Conservation (phyloP, 2,888 invertebrate species). For the Tuberolachnus salignus region DNA sequence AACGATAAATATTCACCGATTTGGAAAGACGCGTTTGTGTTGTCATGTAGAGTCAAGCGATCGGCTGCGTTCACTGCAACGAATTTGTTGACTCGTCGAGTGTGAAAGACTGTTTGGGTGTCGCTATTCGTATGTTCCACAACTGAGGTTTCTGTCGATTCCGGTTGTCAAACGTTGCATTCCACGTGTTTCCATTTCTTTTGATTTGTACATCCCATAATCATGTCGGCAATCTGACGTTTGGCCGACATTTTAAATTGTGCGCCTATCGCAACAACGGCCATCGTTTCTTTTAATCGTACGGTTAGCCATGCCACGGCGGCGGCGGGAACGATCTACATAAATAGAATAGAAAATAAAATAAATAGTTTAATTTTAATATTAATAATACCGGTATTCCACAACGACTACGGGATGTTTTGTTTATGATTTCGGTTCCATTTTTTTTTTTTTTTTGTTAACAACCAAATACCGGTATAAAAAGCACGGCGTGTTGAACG, state of each 20-base stretch:
- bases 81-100: too few species aligned
- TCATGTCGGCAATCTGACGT: background rate
- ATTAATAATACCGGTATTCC: background rate
- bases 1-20: constrained; percentile 10
- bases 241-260: constrained; percentile 15
- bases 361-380: constrained; percentile 10
- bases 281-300: background rate
- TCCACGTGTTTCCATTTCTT: constrained; percentile 11
- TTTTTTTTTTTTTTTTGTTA: background rate
- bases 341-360: too few species aligned
- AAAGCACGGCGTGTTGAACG: constrained; percentile 11
- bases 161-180: background rate
- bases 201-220: constrained; percentile 16
- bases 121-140: background rate
- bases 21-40: background rate
- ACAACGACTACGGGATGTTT: constrained; percentile 6
- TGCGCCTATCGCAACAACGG: background rate
- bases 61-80: background rate
- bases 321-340: constrained; percentile 8
- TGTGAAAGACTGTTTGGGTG: too few species aligned
- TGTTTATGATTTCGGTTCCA: background rate
- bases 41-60: constrained; percentile 4
- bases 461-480: background rate
- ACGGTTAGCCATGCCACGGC: constrained; percentile 22
- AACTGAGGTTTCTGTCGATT: constrained; percentile 6